Evolutionary conservation across 2,797 vertebrate genomes (phyloP).

Genomic region (Morus bassanus): DNA sequence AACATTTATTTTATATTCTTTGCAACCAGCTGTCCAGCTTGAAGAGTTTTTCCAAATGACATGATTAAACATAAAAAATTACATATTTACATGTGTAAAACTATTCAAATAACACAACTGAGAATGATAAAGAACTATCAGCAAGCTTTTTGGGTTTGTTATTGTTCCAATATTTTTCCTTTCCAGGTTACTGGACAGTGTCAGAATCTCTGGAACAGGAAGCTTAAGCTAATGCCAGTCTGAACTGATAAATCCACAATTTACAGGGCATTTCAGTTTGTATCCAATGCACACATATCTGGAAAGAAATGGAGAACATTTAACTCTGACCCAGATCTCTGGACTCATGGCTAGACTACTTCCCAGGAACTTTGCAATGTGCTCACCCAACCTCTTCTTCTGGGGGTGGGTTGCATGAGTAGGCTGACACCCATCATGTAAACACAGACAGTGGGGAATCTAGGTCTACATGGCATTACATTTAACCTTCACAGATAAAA

Average conservation of each 20-base stretch:
- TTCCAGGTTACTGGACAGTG: not conserved
- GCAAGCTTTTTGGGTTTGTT: not conserved
- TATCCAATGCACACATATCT: not conserved
- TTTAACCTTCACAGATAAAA: not conserved
- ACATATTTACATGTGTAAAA: not conserved
- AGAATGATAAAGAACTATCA: not conserved
- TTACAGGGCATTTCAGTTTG: not conserved
- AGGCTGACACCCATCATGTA: not conserved
- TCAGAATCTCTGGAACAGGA: not conserved
- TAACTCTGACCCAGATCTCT: not conserved
- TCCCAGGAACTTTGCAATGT: not conserved
- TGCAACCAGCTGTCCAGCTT: not conserved
- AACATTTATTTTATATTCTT: not conserved
- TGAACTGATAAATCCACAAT: not conserved
- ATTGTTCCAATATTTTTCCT: not conserved
- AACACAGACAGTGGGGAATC: not conserved
- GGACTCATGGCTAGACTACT: not conserved
- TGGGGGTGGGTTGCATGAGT: not conserved
- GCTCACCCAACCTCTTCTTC: not conserved
- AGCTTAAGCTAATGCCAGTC: not conserved
- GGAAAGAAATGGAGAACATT: not conserved
- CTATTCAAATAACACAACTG: not conserved
- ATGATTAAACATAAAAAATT: not conserved
- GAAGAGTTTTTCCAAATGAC: not conserved
- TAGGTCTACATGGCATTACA: not conserved